These are phyloP conservation scores for Chelonia mydas DNA, from an alignment of 2,797 vertebrate genomes.

Conservation along the genomic window DNA sequence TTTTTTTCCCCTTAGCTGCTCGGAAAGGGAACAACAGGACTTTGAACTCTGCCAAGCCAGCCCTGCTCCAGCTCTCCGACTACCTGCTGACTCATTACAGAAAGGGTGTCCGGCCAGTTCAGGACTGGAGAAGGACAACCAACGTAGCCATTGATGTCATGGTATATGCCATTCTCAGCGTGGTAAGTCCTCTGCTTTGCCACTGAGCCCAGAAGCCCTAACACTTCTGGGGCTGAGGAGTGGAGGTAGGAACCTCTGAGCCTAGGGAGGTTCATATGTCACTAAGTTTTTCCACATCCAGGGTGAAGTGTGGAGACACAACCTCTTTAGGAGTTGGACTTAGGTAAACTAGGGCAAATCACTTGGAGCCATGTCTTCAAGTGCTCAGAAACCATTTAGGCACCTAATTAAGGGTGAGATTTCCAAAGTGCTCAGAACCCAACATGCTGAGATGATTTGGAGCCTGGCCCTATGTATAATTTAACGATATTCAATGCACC, in stretches of 20 bases:
- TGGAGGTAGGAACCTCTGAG: neutral
- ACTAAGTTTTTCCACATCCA: neutral
- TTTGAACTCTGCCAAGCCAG: constrained; percentile 76
- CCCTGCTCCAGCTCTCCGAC: constrained; percentile 86
- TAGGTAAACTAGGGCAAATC: neutral
- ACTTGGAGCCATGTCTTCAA: neutral
- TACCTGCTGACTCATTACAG: constrained; percentile 88
- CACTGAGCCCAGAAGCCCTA: fast-evolving
- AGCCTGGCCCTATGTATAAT: neutral
- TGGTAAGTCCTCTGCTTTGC: constrained; percentile 83
- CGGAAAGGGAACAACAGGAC: neutral
- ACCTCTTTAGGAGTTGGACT: neutral
- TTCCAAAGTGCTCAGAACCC: neutral
- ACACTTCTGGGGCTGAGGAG: too few species aligned
- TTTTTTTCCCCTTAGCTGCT: constrained; percentile 17
- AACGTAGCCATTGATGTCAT: constrained; percentile 92
- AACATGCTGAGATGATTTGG: neutral
- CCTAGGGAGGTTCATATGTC: neutral
- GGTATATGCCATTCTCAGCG: constrained; percentile 94
- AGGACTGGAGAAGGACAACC: constrained; percentile 92
- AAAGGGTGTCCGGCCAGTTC: constrained; percentile 91
- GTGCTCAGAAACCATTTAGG: neutral
- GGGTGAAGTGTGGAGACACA: neutral
- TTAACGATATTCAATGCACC: neutral
- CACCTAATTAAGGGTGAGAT: neutral